Conservation (phyloP, 2,113 vertebrate genomes). For the Falco punctatus region DNA sequence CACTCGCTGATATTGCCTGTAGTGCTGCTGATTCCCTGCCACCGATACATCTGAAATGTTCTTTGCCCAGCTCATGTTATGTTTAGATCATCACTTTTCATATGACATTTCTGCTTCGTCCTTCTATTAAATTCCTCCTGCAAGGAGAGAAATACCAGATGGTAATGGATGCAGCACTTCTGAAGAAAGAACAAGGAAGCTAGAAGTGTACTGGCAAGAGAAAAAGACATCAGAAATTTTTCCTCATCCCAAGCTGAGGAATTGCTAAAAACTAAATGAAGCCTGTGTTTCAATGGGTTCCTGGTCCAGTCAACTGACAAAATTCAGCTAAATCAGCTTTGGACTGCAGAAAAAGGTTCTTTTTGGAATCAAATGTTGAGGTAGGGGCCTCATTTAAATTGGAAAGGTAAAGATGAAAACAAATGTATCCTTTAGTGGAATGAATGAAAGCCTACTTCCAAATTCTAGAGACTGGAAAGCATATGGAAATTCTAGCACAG, state of each 20-base stretch:
- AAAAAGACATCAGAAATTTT: neutral
- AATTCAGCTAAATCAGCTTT: neutral
- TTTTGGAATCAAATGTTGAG: neutral
- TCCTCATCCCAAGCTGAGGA: neutral
- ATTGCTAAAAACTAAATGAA: neutral
- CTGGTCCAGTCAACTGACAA: neutral
- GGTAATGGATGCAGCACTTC: neutral
- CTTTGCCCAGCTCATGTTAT: neutral
- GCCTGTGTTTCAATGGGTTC: neutral
- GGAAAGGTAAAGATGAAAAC: neutral
- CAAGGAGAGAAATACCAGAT: neutral
- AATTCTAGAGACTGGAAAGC: neutral
- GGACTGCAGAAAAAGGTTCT: neutral
- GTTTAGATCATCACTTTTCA: neutral
- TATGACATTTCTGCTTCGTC: neutral
- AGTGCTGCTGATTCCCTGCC: neutral
- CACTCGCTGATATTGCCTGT: neutral
- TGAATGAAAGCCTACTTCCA: neutral
- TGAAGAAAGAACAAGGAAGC: neutral
- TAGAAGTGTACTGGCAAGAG: neutral
- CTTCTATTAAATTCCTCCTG: neutral
- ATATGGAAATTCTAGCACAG: neutral
- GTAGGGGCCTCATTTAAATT: neutral
- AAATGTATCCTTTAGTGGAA: neutral
- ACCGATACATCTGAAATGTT: neutral